phyloP scores from a whole-genome alignment of 1,140 invertebrate genomes.

The Apis dorsata region DNA sequence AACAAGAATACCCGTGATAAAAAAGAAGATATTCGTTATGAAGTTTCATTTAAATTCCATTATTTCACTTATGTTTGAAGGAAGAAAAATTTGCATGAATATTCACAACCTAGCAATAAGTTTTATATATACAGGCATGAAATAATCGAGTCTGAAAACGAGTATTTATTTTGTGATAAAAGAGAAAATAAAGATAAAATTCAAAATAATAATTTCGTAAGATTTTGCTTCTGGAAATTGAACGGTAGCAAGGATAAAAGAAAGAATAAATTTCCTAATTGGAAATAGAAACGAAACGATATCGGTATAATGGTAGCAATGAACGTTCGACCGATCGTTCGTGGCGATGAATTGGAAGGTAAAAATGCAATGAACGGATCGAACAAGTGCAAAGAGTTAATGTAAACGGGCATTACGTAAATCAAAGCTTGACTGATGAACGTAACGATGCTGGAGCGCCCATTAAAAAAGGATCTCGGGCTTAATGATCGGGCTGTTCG shows the following conservation, averaged over 20 bases:
- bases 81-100: no score
- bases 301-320: background rate
- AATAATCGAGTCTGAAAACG: background rate
- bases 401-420: conserved; percentile 38
- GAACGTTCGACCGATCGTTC: background rate
- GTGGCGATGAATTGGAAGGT: background rate
- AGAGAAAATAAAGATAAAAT: no score
- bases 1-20: no score
- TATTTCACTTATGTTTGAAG: no score
- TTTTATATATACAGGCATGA: background rate
- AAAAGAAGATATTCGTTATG: no score
- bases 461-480: conserved; percentile 42
- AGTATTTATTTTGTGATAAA: no score
- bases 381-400: background rate
- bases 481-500: conserved; percentile 48
- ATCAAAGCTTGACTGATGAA: background rate
- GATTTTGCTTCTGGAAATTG: background rate
- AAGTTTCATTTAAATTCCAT: no score
- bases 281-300: background rate
- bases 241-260: no score
- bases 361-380: background rate
- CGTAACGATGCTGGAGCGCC: conserved; percentile 24
- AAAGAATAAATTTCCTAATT: background rate
- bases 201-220: background rate
- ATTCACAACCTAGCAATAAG: no score